Base-by-base conservation (phyloP, 2,797 vertebrate genomes). In the Psittacula derbiana region DNA sequence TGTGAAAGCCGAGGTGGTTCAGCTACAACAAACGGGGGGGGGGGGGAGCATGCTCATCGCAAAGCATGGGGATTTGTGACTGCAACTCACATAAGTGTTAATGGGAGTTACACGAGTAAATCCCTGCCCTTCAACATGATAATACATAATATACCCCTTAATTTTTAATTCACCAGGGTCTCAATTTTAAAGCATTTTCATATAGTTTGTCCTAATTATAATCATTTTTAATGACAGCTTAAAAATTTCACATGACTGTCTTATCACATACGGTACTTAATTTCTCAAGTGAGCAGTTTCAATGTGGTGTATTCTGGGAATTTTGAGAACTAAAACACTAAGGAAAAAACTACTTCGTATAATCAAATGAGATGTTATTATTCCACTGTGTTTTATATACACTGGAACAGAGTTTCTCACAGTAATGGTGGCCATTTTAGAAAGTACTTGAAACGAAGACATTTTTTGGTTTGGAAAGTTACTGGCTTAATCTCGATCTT, bases 211-310 rank as follows among this genome's bases (percentile, higher is more conserved):
- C 96, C 97, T 98, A 98, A 98, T 98, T 98, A 98, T 94, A 98
- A 98, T 98, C 80, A 95, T 97, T 98, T 98, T 97, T 98, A 98
- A 98, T 97, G 98, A 98, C 97, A 98, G 98, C 97, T 98, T 98
- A 97, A 98, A 98, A 98, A 96, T 98, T 98, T 98, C 97, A 97
- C 97, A 97, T 95, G 97, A 98, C 97, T 98, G 97, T 98, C 97
- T 98, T 97, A 97, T 97, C 97, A 87, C 96, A 97, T 93, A 97
- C 62, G 30, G 97, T 97, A 96, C 97, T 98, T 98, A 98, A 98
- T 98, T 98, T 98, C 97, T 98, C 97, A 98, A 98, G 96, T 97
- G 98, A 98, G 97, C 97, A 97, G 97, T 98, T 98, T 97, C 96
- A 97, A 93, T 97, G 92, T 96, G 93, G 92, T 94, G 96, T 97